These are phyloP conservation scores for Lepidonotus clava DNA, from an alignment of 2,888 invertebrate genomes.

Conservation along the genomic window DNA sequence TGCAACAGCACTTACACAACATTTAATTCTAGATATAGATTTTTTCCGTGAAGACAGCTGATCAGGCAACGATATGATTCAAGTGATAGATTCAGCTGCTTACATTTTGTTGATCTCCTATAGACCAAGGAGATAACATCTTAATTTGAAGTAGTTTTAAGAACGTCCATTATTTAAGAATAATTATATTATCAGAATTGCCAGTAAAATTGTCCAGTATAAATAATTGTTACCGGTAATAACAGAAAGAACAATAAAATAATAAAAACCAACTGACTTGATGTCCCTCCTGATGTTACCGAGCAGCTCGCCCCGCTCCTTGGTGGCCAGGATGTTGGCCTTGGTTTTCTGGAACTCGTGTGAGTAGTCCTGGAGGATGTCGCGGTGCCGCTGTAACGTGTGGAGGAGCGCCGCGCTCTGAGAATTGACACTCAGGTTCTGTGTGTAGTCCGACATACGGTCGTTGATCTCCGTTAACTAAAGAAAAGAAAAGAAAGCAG, in stretches of 20 bases:
- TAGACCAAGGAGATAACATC: too few species aligned
- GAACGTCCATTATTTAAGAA: too few species aligned
- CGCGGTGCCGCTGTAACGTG: conserved; percentile 95
- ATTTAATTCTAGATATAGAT: too few species aligned
- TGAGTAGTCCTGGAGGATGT: conserved; percentile 95
- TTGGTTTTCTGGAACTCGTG: conserved; percentile 95
- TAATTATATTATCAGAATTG: neutral
- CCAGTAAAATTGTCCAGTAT: neutral
- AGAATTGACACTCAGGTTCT: conserved; percentile 76
- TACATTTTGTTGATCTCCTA: too few species aligned
- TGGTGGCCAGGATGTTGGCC: conserved; percentile 83
- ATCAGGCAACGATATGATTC: too few species aligned
- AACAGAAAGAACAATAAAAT: neutral
- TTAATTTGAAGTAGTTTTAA: too few species aligned
- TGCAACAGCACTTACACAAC: too few species aligned
- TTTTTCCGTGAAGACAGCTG: too few species aligned
- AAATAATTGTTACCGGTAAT: neutral
- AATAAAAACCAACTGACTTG: conserved; percentile 81
- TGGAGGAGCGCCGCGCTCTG: conserved; percentile 91
- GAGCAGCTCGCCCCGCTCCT: conserved; percentile 93
- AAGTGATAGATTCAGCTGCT: too few species aligned
- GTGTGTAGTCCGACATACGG: conserved; percentile 81
- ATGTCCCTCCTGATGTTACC: conserved; percentile 84
- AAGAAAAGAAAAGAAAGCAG: too few species aligned
- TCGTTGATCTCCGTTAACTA: conserved; percentile 89